Percentiles rank a stretch among this genome's conserved stretches.
Conservation (phyloP, 2,888 invertebrate species). For the Idaea straminata region DNA sequence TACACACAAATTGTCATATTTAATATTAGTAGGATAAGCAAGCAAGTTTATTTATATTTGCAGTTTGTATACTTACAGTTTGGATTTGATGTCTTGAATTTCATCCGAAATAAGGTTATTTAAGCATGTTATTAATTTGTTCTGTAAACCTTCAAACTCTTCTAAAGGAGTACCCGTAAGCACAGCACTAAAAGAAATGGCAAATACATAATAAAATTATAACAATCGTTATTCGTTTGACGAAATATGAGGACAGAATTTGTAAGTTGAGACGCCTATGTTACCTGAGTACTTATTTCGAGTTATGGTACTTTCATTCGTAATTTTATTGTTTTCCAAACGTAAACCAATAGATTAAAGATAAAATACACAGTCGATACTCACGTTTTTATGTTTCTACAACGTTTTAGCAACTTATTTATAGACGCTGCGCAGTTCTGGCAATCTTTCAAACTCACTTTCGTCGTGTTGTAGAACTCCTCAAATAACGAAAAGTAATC, state of each 20-base stretch:
- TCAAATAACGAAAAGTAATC: slow-evolving; percentile 76
- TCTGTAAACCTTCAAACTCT: slow-evolving; percentile 63
- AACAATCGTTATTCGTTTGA: background rate
- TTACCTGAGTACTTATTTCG: background rate
- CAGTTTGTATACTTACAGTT: slow-evolving; percentile 48
- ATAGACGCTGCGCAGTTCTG: slow-evolving; percentile 73
- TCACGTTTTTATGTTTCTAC: slow-evolving; percentile 73
- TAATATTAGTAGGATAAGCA: too few relatives aligned
- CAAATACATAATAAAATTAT: background rate
- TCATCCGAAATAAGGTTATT: slow-evolving; percentile 66
- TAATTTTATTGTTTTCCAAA: slow-evolving; percentile 2
- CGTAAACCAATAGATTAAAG: slow-evolving; percentile 8
- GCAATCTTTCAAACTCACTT: slow-evolving; percentile 73
- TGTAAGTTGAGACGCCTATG: background rate
- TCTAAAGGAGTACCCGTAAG: slow-evolving; percentile 66
- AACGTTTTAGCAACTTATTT: slow-evolving; percentile 75
- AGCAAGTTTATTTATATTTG: background rate
- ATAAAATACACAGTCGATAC: slow-evolving; percentile 37
- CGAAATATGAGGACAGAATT: background rate
- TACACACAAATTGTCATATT: too few relatives aligned
- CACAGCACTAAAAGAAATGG: slow-evolving; percentile 55
- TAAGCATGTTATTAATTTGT: slow-evolving; percentile 58
- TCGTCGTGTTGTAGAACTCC: slow-evolving; percentile 68
- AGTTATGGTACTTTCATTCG: background rate
- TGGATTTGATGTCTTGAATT: slow-evolving; percentile 62